Conservation (phyloP, 2,888 invertebrate species). For the Athalia rosae region DNA sequence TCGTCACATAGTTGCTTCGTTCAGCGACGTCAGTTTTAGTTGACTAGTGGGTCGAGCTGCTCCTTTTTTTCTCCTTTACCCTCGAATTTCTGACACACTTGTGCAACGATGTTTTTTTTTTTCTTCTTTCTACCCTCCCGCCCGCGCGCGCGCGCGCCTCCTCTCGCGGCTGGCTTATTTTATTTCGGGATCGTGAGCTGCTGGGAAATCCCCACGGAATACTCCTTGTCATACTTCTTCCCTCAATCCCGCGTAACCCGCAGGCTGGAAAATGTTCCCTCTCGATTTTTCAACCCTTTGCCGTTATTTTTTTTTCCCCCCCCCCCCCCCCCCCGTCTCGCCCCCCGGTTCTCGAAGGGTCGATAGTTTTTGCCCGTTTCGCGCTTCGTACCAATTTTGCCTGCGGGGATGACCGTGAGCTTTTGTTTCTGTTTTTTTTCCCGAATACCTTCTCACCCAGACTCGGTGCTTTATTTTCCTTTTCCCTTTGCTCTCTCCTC, state of each 20-base stretch:
- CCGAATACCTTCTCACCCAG: constrained; percentile 5
- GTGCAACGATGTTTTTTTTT: constrained; percentile 23
- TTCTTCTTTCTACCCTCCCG: constrained; percentile 32
- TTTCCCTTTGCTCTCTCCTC: constrained; percentile 13
- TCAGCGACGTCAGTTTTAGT: constrained; percentile 21
- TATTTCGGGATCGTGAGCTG: constrained; percentile 38
- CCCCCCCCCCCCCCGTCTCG: constrained; percentile 18
- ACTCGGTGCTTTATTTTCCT: not conserved
- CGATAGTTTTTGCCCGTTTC: constrained; percentile 6
- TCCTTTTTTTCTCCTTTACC: constrained; percentile 5
- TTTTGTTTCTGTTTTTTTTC: constrained; percentile 2
- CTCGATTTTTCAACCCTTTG: constrained; percentile 37
- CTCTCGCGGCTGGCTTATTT: constrained; percentile 24
- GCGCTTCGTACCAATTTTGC: not conserved
- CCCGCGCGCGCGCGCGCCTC: not conserved
- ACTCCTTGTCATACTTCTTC: constrained; percentile 24
- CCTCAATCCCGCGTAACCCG: constrained; percentile 31
- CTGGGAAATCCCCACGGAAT: constrained; percentile 43
- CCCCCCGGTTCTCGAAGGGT: not conserved
- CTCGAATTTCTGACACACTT: constrained; percentile 17
- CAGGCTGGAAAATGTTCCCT: constrained; percentile 42
- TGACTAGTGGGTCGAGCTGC: constrained; percentile 1
- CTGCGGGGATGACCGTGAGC: constrained; percentile 2
- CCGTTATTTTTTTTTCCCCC: constrained; percentile 7
- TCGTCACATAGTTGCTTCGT: constrained; percentile 53